Conservation (phyloP, 2,888 invertebrate genomes). For the Orthonychiurus folsomi region DNA sequence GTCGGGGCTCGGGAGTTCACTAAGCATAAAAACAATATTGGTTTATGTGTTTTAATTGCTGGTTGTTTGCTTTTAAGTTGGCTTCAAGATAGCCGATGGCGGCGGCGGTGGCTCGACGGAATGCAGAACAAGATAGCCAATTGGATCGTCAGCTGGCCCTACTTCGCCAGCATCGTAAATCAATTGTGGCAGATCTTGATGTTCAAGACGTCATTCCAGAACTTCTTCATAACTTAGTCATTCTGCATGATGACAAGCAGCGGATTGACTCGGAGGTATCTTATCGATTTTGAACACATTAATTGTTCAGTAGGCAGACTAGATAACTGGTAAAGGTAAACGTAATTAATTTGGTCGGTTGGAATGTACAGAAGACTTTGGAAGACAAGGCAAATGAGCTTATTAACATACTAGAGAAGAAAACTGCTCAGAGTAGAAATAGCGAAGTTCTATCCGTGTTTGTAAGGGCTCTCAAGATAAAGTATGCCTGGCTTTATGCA, state of each 20-base stretch:
- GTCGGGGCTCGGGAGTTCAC: no score
- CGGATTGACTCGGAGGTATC: slow-evolving; percentile 33
- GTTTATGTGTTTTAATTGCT: no score
- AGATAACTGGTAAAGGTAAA: background rate
- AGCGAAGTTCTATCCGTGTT: slow-evolving; percentile 24
- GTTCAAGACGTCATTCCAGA: slow-evolving; percentile 48
- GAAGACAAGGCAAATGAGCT: slow-evolving; percentile 27
- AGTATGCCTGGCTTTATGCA: slow-evolving; percentile 36
- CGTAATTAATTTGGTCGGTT: background rate
- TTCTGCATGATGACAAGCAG: slow-evolving; percentile 43
- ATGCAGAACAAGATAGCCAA: background rate
- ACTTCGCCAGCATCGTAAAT: slow-evolving; percentile 47
- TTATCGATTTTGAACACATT: slow-evolving; percentile 7
- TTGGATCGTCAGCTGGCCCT: background rate
- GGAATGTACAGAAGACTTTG: slow-evolving; percentile 20
- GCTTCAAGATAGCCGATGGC: background rate
- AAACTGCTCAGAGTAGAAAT: slow-evolving; percentile 16
- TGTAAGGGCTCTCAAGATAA: slow-evolving; percentile 28
- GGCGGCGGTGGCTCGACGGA: background rate
- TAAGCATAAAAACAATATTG: no score
- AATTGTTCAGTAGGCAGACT: background rate
- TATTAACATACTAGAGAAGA: slow-evolving; percentile 24
- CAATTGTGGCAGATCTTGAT: slow-evolving; percentile 49
- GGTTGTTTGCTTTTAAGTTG: no score
- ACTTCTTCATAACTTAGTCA: slow-evolving; percentile 46